Evolutionary conservation across 1,140 invertebrate species (phyloP).

Genomic region (Apis dorsata): DNA sequence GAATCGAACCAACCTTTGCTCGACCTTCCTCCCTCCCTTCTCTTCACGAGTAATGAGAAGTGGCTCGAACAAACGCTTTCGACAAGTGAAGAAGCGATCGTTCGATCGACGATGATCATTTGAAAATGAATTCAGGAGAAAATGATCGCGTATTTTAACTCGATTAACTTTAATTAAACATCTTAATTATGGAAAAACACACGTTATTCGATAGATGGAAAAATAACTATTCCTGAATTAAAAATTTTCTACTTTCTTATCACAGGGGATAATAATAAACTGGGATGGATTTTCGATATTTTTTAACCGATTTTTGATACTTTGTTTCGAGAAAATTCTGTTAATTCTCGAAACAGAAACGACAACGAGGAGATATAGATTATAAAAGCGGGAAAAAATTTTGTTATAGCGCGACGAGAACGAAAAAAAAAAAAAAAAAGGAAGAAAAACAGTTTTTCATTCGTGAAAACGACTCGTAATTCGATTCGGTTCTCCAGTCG

Average conservation of each 20-base stretch:
- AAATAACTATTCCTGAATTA: no score
- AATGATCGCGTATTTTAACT: no score
- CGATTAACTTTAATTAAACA: no score
- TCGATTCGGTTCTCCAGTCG: not conserved
- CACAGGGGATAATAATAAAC: no score
- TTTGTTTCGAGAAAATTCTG: no score
- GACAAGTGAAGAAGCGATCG: not conserved
- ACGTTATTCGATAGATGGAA: no score
- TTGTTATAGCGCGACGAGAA: not conserved
- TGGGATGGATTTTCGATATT: no score
- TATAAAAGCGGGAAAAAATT: not conserved
- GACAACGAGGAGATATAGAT: not conserved
- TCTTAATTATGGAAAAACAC: no score
- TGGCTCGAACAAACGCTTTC: constrained; percentile 8
- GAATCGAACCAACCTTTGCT: constrained; percentile 14
- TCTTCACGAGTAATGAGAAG: constrained; percentile 27
- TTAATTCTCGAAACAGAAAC: no score
- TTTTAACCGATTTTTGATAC: no score
- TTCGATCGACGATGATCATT: not conserved
- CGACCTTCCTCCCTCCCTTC: not conserved
- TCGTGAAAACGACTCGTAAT: not conserved
- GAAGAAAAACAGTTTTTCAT: not conserved
- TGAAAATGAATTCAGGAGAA: no score
- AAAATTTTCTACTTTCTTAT: no score
- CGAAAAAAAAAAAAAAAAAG: not conserved